A percentile compares a stretch with the other conserved stretches of the same genome.
Conservation (phyloP, 2,888 invertebrate species). For the Zonitis immaculata region DNA sequence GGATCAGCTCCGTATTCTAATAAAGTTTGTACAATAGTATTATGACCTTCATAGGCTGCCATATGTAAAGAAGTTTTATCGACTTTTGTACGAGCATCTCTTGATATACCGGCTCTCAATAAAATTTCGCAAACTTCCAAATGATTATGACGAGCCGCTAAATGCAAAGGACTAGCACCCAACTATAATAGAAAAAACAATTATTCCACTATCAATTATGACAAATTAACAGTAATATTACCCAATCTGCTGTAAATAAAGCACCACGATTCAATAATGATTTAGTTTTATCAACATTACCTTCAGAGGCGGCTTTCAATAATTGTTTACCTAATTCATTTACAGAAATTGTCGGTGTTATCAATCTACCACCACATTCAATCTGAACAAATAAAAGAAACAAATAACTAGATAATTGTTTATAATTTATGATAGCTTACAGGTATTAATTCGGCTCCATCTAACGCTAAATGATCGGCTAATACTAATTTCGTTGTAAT, state of each 20-base stretch:
- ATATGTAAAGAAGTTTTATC: conserved; percentile 89
- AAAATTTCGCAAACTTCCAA: conserved; percentile 74
- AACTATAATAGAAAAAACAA: conserved; percentile 53
- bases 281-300: conserved; percentile 71
- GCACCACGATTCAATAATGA: conserved; percentile 80
- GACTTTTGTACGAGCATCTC: conserved; percentile 87
- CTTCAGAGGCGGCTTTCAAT: conserved; percentile 72
- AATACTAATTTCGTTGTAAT: conserved; percentile 30
- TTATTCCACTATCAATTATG: not conserved
- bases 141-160: conserved; percentile 79
- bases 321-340: conserved; percentile 82
- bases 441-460: conserved; percentile 47
- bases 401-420: conserved; percentile 10
- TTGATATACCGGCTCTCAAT: conserved; percentile 78
- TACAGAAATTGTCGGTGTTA: conserved; percentile 46
- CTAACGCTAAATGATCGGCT: conserved; percentile 16
- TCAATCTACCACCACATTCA: conserved; percentile 31
- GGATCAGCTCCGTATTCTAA: conserved; percentile 66
- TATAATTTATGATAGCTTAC: conserved; percentile 41
- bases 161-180: conserved; percentile 85
- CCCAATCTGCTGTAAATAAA: conserved; percentile 92
- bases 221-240: conserved; percentile 39
- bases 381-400: conserved; percentile 33
- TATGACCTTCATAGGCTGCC: conserved; percentile 80
- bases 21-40: conserved; percentile 65